These are phyloP conservation scores for Gallinago stenura DNA, from an alignment of 2,797 vertebrate species.

Conservation along the genomic window DNA sequence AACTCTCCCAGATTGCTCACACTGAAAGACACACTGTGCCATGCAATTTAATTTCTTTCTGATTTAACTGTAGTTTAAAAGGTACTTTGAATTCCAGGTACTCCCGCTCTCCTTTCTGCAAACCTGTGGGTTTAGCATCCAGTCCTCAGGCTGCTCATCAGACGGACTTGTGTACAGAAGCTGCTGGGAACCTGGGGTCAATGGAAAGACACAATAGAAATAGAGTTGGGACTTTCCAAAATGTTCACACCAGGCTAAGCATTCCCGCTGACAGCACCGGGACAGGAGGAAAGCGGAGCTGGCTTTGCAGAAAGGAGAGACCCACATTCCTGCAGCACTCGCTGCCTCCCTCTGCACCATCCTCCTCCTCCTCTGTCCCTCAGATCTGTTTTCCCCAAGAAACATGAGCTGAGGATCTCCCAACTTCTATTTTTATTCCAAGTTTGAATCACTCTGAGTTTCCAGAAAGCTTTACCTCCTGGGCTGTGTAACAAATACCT, in stretches of 20 bases:
- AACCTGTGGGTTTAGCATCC: background rate
- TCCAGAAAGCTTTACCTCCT: background rate
- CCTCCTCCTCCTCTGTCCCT: background rate
- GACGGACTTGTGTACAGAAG: background rate
- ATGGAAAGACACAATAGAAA: background rate
- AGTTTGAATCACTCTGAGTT: background rate
- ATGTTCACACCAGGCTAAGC: background rate
- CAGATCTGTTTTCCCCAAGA: background rate
- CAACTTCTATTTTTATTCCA: conserved; percentile 31
- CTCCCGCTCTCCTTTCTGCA: background rate
- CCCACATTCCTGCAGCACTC: background rate
- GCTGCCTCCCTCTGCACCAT: background rate
- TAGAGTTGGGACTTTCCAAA: background rate
- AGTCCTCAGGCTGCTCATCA: background rate
- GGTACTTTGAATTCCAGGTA: background rate
- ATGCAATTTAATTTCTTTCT: background rate
- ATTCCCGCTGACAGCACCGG: background rate
- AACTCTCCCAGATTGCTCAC: background rate
- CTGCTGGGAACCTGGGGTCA: background rate
- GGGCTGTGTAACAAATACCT: background rate
- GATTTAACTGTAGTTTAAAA: background rate
- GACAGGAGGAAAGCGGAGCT: background rate
- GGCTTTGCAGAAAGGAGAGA: background rate
- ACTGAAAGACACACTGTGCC: background rate
- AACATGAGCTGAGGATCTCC: background rate